Conservation (phyloP, 2,113 vertebrate genomes). For the Ammodytes marinus region DNA sequence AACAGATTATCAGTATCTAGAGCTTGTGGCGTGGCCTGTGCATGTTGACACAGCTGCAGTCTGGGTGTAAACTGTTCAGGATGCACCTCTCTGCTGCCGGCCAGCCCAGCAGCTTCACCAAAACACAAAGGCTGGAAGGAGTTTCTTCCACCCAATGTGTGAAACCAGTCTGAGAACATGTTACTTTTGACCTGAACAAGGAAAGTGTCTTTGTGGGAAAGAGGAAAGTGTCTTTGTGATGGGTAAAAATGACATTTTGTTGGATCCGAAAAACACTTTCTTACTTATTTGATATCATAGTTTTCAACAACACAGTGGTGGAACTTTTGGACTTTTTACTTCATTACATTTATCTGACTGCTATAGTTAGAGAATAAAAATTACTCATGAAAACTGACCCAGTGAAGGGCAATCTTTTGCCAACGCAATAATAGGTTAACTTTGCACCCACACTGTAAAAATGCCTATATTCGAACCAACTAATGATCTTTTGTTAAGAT, state of each 20-base stretch:
- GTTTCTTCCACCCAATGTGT: conserved; percentile 22
- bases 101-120: conserved; percentile 12
- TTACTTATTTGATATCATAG: not conserved
- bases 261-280: not conserved
- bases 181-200: too few species aligned
- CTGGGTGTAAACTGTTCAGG: conserved; percentile 64
- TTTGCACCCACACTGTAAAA: not conserved
- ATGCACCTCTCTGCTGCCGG: conserved; percentile 46
- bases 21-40: not conserved
- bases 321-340: not conserved
- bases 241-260: not conserved
- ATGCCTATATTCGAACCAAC: too few species aligned
- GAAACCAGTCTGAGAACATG: conserved; percentile 19
- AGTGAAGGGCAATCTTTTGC: not conserved
- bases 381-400: not conserved
- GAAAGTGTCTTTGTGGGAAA: conserved; percentile 46
- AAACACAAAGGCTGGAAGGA: conserved; percentile 53
- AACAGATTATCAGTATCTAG: conserved; percentile 40
- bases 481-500: too few species aligned
- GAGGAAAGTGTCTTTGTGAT: conserved; percentile 24
- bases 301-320: not conserved
- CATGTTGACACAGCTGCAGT: conserved; percentile 79
- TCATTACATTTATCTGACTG: not conserved
- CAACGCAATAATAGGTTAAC: not conserved
- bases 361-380: not conserved